Evolutionary conservation across 2,797 vertebrate genomes (phyloP), one percentile per base, ranked within the genome.

Genomic region (Pipistrellus pipistrellus): DNA sequence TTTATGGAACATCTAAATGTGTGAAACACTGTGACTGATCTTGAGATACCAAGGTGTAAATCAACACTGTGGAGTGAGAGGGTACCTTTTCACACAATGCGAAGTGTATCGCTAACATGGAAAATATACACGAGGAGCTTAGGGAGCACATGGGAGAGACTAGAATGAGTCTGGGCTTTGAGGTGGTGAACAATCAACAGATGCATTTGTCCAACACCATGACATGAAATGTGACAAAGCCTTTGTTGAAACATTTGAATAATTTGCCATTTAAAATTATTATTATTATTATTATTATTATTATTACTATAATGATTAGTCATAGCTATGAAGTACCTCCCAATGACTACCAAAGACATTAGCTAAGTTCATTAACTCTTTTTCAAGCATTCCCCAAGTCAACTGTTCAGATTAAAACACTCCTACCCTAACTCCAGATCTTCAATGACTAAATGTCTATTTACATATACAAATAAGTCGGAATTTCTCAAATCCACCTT

Each of bases 401-500:
- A 93, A 51, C 88, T 55, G 14, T 11, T 62, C 85, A 90, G 68
- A 38, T 75, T 53, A 90, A 95, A 94, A 87, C 27, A 64, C 12
- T 64, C 59, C 77, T 53, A 64, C 68, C 21, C 55, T 68, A 89
- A 90, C 23, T 90, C 20, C 62, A 69, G 73, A 51, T 72, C 73
- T 80, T 95, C 82, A n/a, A 71, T 83, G 82, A 95, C 80, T 46
- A 94, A 85, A 88, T 4, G 13, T 66, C 80, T 80, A 59, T 88
- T 95, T 91, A 85, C 12, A 13, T 83, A 77, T 55, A 92, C 64
- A 88, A 84, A 82, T 85, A 94, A 71, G 55, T 87, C 85, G 75
- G 72, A 72, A 93, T 95, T 94, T 92, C 93, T 95, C 90, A 91
- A 84, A 93, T 85, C 90, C 88, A 95, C 92, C 93, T 96, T 92